Evolutionary conservation across 1,140 invertebrate species (phyloP).

Genomic region (Ceratosolen solmsi): DNA sequence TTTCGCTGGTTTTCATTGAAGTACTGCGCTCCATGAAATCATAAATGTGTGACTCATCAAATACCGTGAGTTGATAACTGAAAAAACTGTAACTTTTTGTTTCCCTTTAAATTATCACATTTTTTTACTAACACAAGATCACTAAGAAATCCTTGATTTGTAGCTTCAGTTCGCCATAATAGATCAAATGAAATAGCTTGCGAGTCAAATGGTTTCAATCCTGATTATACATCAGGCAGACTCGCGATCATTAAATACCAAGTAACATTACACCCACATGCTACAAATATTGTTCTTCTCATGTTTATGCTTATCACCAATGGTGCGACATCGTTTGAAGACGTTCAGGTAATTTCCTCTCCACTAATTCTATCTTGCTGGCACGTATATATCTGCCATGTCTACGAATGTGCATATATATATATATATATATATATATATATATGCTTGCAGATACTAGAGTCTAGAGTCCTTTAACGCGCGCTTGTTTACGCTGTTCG

Average conservation of each 20-base stretch:
- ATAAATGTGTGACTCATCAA: background rate
- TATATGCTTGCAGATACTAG: background rate
- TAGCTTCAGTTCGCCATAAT: background rate
- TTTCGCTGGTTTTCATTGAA: background rate
- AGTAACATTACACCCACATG: constrained; percentile 23
- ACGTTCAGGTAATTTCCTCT: constrained; percentile 23
- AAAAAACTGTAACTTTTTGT: background rate
- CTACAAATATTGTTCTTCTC: constrained; percentile 29
- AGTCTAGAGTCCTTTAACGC: background rate
- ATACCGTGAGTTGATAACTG: background rate
- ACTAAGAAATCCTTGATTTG: background rate
- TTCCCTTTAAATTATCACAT: background rate
- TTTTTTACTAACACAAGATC: no score
- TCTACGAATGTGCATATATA: background rate
- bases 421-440: no score
- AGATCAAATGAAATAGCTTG: background rate
- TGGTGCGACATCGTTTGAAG: constrained; percentile 15
- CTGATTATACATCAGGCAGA: background rate
- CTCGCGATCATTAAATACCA: background rate
- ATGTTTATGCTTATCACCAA: constrained; percentile 41
- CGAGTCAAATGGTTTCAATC: background rate
- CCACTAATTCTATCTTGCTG: background rate
- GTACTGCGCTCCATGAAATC: background rate
- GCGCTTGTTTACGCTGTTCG: constrained; percentile 18
- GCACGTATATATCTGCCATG: constrained; percentile 4